Conservation (phyloP, 2,797 vertebrate species). For the Lindbergichthys nudifrons region DNA sequence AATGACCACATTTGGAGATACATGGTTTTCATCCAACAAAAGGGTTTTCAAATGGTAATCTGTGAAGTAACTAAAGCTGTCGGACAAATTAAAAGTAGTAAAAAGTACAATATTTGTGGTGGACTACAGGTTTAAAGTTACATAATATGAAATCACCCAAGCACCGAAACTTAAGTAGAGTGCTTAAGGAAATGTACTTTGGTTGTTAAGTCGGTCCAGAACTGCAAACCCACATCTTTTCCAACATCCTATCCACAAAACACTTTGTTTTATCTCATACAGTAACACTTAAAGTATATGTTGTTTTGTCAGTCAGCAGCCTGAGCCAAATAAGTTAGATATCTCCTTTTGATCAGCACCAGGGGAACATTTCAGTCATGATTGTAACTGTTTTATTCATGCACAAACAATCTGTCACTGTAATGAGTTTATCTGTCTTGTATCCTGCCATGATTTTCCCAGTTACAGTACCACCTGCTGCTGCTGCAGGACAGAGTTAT, state of each 20-base stretch:
- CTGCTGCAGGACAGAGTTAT: conserved; percentile 63
- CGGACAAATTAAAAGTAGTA: too few species aligned
- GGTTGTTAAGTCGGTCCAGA: neutral
- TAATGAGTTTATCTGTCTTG: conserved; percentile 64
- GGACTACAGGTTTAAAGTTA: too few species aligned
- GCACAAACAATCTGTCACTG: conserved; percentile 54
- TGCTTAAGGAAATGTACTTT: too few species aligned
- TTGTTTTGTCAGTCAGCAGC: conserved; percentile 6
- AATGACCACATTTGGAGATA: too few species aligned
- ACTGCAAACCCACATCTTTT: neutral
- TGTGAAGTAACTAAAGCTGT: too few species aligned
- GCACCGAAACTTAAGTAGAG: neutral
- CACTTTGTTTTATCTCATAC: neutral
- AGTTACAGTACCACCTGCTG: conserved; percentile 74
- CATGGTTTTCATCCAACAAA: too few species aligned
- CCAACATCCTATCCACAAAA: neutral
- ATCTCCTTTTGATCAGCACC: conserved; percentile 48
- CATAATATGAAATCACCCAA: neutral
- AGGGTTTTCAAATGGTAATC: too few species aligned
- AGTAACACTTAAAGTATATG: neutral
- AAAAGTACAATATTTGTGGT: too few species aligned
- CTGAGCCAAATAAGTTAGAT: conserved; percentile 4
- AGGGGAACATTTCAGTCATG: conserved; percentile 43
- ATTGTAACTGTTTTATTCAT: conserved; percentile 51
- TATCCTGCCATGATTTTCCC: conserved; percentile 37